Conservation (phyloP, 1,140 invertebrate genomes). For the Atopsyche davidsoni region DNA sequence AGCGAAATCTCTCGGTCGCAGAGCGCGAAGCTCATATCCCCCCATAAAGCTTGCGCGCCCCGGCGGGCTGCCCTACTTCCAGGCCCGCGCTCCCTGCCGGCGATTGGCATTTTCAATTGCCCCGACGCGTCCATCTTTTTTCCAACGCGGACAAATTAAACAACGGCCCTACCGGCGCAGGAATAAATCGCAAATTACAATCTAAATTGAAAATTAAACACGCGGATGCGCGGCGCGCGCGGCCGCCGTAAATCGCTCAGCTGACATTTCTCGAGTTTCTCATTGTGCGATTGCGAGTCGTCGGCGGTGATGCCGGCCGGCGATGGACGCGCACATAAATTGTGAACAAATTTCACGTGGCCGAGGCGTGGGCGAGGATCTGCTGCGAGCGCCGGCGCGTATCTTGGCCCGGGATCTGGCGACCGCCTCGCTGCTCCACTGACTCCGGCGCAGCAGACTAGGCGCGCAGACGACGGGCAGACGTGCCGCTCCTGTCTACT, state of each 20-base stretch:
- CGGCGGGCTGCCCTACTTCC: background rate
- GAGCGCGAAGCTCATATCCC: background rate
- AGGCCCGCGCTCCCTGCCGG: background rate
- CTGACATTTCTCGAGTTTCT: constrained; percentile 20
- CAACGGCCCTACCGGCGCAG: constrained; percentile 6
- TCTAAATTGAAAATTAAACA: constrained; percentile 55
- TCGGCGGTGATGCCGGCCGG: background rate
- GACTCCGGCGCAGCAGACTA: constrained; percentile 2
- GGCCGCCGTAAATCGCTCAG: constrained; percentile 26
- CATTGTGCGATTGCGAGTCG: constrained; percentile 3
- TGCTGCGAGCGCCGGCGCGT: constrained; percentile 7
- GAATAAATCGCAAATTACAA: constrained; percentile 48
- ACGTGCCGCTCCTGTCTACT: too few species aligned
- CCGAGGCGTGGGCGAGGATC: constrained; percentile 15
- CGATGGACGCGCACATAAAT: constrained; percentile 12
- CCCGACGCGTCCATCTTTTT: constrained; percentile 19
- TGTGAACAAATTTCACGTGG: constrained; percentile 20
- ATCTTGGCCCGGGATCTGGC: too few species aligned
- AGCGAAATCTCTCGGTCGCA: too few species aligned
- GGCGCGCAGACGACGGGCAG: too few species aligned
- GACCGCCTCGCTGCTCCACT: constrained; percentile 9
- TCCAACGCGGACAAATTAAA: constrained; percentile 16
- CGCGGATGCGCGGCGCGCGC: constrained; percentile 28
- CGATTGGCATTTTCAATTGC: constrained; percentile 19
- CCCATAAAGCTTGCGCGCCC: background rate